Percentiles rank a stretch among this genome's conserved stretches.
These are phyloP conservation scores for Zingel zingel DNA, from an alignment of 2,113 vertebrate genomes.

Conservation along the genomic window DNA sequence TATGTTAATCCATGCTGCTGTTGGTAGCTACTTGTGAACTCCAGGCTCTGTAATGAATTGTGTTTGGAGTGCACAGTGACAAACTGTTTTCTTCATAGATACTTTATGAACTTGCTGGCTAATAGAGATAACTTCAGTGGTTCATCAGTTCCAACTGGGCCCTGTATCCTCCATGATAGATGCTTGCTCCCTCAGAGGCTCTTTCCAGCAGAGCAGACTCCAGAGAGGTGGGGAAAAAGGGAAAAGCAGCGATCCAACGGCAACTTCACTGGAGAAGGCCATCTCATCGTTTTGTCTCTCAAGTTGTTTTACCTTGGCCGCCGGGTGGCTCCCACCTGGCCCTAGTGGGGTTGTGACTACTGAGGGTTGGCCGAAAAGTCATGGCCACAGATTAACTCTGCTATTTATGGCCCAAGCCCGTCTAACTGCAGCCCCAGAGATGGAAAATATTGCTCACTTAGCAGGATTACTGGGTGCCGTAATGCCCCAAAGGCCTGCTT, in stretches of 20 bases:
- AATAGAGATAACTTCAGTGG: constrained; percentile 29
- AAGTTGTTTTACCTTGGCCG: constrained; percentile 79
- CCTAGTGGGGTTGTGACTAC: constrained; percentile 64
- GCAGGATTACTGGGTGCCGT: constrained; percentile 88
- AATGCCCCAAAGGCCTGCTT: constrained; percentile 88
- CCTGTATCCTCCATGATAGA: constrained; percentile 44
- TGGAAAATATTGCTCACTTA: constrained; percentile 90
- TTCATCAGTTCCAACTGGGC: constrained; percentile 35
- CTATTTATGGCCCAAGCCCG: constrained; percentile 82
- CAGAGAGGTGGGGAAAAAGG: constrained; percentile 33
- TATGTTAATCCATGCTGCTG: constrained; percentile 5
- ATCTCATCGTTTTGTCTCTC: constrained; percentile 59
- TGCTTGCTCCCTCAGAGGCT: constrained; percentile 45
- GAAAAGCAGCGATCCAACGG: constrained; percentile 20
- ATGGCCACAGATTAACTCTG: constrained; percentile 86
- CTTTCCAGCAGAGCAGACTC: constrained; percentile 30
- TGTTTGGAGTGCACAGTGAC: constrained; percentile 33
- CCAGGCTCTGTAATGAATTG: constrained; percentile 7
- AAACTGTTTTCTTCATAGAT: constrained; percentile 42
- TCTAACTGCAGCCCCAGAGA: constrained; percentile 85
- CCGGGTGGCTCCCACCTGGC: constrained; percentile 63
- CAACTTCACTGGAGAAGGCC: constrained; percentile 50
- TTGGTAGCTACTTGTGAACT: background rate
- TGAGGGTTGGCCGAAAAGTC: constrained; percentile 75
- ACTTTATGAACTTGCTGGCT: constrained; percentile 52